Percentiles rank a stretch among this genome's conserved stretches.
These are phyloP conservation scores for Eucera pruinosa DNA, from an alignment of 2,888 invertebrate genomes.

Conservation along the genomic window DNA sequence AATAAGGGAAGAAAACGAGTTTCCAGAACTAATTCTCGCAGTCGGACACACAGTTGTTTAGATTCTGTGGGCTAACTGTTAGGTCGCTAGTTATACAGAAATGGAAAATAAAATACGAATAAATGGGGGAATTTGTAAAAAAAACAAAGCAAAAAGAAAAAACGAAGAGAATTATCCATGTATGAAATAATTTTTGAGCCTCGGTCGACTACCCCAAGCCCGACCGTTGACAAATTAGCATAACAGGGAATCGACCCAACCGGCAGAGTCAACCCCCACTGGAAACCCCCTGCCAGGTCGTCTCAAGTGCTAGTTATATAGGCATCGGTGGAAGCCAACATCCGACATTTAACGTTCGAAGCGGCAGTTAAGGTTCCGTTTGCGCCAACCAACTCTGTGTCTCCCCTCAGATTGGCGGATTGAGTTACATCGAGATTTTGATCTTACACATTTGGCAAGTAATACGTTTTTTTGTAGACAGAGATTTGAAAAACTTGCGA, in stretches of 20 bases:
- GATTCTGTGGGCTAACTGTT: conserved; percentile 42
- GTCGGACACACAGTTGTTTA: conserved; percentile 1
- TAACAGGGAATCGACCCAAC: conserved; percentile 83
- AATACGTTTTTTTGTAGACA: conserved; percentile 8
- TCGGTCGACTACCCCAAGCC: conserved; percentile 72
- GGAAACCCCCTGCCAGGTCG: conserved; percentile 76
- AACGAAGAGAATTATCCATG: conserved; percentile 34
- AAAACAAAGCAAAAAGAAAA: conserved; percentile 3
- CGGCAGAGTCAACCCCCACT: conserved; percentile 78
- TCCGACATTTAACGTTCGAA: conserved; percentile 72
- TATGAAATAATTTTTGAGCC: conserved; percentile 75
- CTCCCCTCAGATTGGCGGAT: conserved; percentile 6
- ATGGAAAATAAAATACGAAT: conserved; percentile 7
- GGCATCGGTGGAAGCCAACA: conserved; percentile 79
- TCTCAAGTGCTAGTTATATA: conserved; percentile 81
- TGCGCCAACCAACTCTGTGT: conserved; percentile 21
- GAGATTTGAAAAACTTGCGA: too few relatives aligned
- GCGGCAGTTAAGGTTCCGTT: conserved; percentile 53
- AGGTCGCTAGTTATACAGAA: not conserved
- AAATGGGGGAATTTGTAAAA: conserved; percentile 6
- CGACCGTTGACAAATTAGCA: conserved; percentile 84
- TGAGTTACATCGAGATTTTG: conserved; percentile 50
- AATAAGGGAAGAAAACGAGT: conserved; percentile 32
- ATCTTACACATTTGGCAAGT: conserved; percentile 16
- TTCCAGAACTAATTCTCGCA: conserved; percentile 41